Percentiles rank a stretch among this genome's conserved stretches.
phyloP scores from a whole-genome alignment of 2,113 vertebrate genomes.

The Pomatostomus ruficeps region DNA sequence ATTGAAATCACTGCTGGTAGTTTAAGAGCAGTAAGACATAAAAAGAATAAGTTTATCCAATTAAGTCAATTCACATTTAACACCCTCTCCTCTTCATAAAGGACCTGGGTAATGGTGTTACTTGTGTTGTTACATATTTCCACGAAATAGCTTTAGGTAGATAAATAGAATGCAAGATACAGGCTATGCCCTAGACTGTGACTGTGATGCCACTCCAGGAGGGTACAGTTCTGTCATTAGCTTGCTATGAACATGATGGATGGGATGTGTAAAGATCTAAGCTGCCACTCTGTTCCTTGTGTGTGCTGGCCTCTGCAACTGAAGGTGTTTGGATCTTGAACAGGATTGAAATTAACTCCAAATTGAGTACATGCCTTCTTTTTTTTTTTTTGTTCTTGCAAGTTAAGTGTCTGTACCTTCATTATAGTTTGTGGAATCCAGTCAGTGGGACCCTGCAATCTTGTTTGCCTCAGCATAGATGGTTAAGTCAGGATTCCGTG shows the following conservation, averaged over 20 bases:
- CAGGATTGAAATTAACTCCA: neutral
- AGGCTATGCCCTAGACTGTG: neutral
- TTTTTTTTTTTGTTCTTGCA: neutral
- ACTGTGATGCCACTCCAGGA: neutral
- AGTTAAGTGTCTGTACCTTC: neutral
- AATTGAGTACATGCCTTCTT: neutral
- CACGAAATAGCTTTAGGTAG: neutral
- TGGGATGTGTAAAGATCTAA: neutral
- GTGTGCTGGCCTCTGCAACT: neutral
- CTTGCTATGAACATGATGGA: neutral
- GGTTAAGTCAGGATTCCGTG: neutral
- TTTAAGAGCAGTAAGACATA: neutral
- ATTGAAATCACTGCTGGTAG: neutral
- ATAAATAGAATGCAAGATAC: neutral
- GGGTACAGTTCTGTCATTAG: neutral
- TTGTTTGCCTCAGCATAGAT: neutral
- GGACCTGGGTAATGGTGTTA: neutral
- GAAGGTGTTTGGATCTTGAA: neutral
- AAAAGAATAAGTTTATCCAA: neutral
- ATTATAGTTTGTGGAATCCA: neutral
- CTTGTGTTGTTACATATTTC: neutral
- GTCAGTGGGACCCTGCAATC: neutral
- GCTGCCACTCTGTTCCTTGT: neutral
- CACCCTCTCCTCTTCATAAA: neutral
- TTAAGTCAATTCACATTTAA: neutral